phyloP scores from a whole-genome alignment of 2,888 invertebrate species.

The Sphinx pinastri region DNA sequence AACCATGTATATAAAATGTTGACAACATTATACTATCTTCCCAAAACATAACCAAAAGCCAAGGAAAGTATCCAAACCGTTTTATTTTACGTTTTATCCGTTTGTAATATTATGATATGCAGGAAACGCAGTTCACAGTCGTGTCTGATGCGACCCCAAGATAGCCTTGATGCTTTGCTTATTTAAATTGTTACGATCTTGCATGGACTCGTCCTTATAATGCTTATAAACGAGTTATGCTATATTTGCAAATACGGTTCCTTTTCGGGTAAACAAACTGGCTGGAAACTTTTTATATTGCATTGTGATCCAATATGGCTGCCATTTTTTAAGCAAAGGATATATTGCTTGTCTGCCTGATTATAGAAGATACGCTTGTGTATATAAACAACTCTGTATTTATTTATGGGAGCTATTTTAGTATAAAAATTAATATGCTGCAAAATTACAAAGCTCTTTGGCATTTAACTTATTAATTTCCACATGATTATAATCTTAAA shows the following conservation, averaged over 20 bases:
- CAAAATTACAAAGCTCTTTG: too few relatives aligned
- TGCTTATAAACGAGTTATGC: conserved; percentile 1
- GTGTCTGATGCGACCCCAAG: conserved; percentile 18
- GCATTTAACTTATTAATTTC: too few relatives aligned
- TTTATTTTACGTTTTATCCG: not conserved
- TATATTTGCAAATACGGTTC: conserved; percentile 12
- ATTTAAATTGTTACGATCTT: not conserved
- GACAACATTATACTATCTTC: not conserved
- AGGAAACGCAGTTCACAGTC: conserved; percentile 2
- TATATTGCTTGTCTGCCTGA: not conserved
- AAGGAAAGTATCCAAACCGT: not conserved
- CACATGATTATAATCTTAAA: too few relatives aligned
- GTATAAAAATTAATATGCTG: too few relatives aligned
- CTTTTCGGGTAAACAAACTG: conserved; percentile 3
- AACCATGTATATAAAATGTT: too few relatives aligned
- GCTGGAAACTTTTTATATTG: not conserved
- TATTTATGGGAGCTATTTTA: not conserved
- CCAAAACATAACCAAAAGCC: not conserved
- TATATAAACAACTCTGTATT: not conserved
- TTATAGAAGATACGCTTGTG: too few relatives aligned
- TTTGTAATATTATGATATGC: not conserved
- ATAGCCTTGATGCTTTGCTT: conserved; percentile 19
- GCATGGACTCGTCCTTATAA: conserved; percentile 9
- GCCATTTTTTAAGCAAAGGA: conserved; percentile 10
- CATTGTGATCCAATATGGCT: conserved; percentile 9